Base-by-base conservation (phyloP, 2,797 vertebrate genomes). In the Helarctos malayanus region DNA sequence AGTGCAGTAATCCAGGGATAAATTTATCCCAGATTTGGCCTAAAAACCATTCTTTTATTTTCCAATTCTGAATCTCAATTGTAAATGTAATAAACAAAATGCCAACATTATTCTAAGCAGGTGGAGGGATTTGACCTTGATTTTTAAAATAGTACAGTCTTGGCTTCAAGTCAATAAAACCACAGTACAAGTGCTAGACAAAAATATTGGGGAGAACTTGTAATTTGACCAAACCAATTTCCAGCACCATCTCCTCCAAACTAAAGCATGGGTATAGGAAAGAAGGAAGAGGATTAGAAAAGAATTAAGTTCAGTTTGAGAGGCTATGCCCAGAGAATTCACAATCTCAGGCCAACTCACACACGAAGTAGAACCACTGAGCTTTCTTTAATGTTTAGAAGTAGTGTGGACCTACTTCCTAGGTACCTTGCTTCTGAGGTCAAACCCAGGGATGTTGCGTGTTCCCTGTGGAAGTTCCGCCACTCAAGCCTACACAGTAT, bases 61-160 rank as follows among this genome's bases (percentile, higher is more conserved):
- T 29, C 2, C 16, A 85, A 38, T 47, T 92, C n/a, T 95, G 27
- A 92, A 61, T 81, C 38, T 80, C 47, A 81, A 27, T 47, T 83
- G 19, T 78, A 63, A 93, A 78, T 32, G 2, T 76, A 95, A 91
- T 87, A 97, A 96, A 63, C 41, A 41, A 90, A 94, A 88, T 54
- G 7, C 11, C 75, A 32, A 1, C 54, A 91, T 94, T 79, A 93
- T 91, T 14, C 27, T 29, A 98, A 76, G 32, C 38, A 95, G 25
- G 32, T 27, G 18, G 25, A 87, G 5, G 14, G 9, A 89, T 61
- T 32, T 21, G 38, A 10, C 73, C 49, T 63, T 95, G 19, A 92
- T 92, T 94, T 96, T 91, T n/a, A 95, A 82, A 18, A 59, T 89
- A 68, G 11, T 79, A 85, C 1, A 52, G 6, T 81, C 23, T 89